Conservation (phyloP, 2,113 vertebrate species). For the Benitochromis conjunctus region DNA sequence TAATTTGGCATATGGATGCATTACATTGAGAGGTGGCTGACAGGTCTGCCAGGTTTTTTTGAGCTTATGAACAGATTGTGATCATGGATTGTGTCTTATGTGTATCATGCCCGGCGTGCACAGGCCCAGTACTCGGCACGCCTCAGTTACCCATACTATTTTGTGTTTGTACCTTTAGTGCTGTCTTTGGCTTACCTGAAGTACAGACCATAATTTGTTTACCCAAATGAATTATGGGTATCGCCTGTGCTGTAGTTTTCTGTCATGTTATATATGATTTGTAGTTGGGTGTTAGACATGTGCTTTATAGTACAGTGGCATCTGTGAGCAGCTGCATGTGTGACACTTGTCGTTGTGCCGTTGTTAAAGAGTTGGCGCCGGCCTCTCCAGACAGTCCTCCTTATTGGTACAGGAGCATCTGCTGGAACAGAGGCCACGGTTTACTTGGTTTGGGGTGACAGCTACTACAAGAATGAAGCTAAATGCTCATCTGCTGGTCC, state of each 20-base stretch:
- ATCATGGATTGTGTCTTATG: constrained; percentile 32
- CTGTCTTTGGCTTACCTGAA: constrained; percentile 23
- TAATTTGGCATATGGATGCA: not conserved
- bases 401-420: not conserved
- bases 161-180: constrained; percentile 22
- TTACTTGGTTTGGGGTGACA: not conserved
- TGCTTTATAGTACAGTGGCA: not conserved
- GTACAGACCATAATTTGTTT: constrained; percentile 60
- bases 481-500: not conserved
- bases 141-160: not conserved
- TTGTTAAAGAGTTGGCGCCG: constrained; percentile 12
- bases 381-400: not conserved
- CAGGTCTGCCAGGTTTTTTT: not conserved
- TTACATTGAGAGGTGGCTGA: not conserved
- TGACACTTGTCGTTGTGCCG: not conserved
- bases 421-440: not conserved
- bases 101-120: not conserved
- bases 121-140: constrained; percentile 2
- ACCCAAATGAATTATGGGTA: constrained; percentile 55
- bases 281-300: not conserved
- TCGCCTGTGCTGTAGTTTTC: not conserved
- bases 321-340: not conserved
- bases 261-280: not conserved
- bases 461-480: not conserved
- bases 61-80: constrained; percentile 41